Conservation (phyloP, 2,797 vertebrate species). For the Enteromius viviparus region DNA sequence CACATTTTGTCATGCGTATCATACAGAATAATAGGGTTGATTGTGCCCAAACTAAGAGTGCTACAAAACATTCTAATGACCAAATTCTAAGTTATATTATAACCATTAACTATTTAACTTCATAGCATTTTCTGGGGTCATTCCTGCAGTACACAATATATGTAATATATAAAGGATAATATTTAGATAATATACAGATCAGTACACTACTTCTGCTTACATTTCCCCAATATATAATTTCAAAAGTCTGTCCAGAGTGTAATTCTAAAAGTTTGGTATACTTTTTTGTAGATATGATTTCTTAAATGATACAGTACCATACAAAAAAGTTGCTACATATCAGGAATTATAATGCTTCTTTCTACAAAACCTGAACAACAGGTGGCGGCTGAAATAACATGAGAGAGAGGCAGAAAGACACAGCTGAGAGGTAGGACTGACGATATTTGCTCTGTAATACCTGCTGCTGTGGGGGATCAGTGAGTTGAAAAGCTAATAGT, state of each 20-base stretch:
- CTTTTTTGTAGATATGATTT: background rate
- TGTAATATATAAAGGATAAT: background rate
- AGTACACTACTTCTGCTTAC: background rate
- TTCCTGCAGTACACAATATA: background rate
- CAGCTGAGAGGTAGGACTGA: slow-evolving; percentile 32
- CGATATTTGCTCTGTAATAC: slow-evolving; percentile 48
- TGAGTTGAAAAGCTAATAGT: slow-evolving; percentile 57
- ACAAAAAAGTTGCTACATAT: background rate
- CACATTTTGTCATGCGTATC: background rate
- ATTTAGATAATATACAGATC: background rate
- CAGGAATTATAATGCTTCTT: slow-evolving; percentile 4
- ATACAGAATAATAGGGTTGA: background rate
- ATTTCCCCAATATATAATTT: background rate
- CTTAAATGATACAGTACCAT: background rate
- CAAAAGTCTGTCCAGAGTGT: background rate
- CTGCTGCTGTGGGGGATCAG: slow-evolving; percentile 43
- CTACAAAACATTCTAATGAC: background rate
- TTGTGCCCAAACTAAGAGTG: background rate
- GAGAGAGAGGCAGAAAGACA: slow-evolving; percentile 23
- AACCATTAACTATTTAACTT: background rate
- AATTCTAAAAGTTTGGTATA: background rate
- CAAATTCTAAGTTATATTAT: background rate
- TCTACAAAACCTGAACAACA: slow-evolving; percentile 10
- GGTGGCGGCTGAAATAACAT: background rate
- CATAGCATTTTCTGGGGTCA: background rate